Evolutionary conservation across 64 coral and sea anemone genomes (phyloP).

Genomic region (Cladopsammia gracilis): DNA sequence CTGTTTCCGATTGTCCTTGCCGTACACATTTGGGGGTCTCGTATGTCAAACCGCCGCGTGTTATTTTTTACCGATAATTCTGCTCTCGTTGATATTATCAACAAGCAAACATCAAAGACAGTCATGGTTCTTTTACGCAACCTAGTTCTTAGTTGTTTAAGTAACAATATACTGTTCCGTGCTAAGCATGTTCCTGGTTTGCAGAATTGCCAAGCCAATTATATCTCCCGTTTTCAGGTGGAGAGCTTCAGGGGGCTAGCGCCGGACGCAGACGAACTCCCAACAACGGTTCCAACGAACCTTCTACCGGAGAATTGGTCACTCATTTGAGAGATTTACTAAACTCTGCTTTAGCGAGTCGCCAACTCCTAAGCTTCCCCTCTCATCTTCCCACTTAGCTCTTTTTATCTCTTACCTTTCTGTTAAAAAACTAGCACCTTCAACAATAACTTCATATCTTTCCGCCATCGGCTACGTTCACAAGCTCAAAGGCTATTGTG

Average conservation of each 20-base stretch:
- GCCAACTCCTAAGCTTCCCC: not conserved
- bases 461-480: conserved; percentile 32
- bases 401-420: conserved; percentile 34
- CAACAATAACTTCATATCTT: conserved; percentile 12
- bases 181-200: not conserved
- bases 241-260: not conserved
- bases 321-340: not conserved
- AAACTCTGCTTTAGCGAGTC: not conserved
- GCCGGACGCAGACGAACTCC: not conserved
- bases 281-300: conserved; percentile 16
- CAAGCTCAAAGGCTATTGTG: not conserved
- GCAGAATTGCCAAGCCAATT: not conserved
- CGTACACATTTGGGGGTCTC: conserved; percentile 9
- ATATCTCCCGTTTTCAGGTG: conserved; percentile 5
- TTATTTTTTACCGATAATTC: conserved; percentile 16
- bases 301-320: conserved; percentile 39
- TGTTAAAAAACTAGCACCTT: not conserved
- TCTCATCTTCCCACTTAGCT: not conserved
- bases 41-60: not conserved
- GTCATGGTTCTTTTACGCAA: conserved; percentile 19
- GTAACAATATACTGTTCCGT: conserved; percentile 20
- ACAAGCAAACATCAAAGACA: not conserved
- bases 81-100: conserved; percentile 18
- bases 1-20: conserved; percentile 23
- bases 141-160: conserved; percentile 7